Percentiles rank a stretch among this genome's conserved stretches.
Evolutionary conservation across 53 echinoderm and acorn worm species (phyloP).

Genomic region (Hippasteria phrygiana): DNA sequence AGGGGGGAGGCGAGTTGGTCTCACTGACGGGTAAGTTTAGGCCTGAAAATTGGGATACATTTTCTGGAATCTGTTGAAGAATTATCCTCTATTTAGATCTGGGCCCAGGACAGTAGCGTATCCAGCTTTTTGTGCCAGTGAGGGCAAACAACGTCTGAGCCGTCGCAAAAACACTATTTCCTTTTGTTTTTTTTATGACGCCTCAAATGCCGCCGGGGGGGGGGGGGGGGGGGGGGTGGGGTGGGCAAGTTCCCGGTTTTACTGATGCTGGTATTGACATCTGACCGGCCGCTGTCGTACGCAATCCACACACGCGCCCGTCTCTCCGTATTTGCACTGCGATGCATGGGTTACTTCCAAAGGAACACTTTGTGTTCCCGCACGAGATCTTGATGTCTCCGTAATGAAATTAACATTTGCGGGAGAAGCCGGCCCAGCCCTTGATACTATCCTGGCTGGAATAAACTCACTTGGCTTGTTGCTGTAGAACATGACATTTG

Average conservation of each 20-base stretch:
- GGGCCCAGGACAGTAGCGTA: too few species aligned
- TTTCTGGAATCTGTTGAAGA: too few species aligned
- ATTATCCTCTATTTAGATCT: too few species aligned
- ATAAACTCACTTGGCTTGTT: background rate
- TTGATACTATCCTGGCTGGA: background rate
- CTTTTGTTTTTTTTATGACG: too few species aligned
- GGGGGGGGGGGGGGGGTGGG: too few species aligned
- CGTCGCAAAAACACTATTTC: too few species aligned
- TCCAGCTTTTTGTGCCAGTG: too few species aligned
- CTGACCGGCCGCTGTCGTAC: background rate
- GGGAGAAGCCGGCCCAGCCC: background rate
- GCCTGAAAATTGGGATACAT: too few species aligned
- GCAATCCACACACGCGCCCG: background rate
- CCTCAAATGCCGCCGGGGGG: too few species aligned
- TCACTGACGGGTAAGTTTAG: too few species aligned
- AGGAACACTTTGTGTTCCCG: background rate
- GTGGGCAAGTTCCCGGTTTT: background rate
- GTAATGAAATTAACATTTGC: conserved; percentile 8
- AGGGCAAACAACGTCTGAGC: too few species aligned
- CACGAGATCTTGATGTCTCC: background rate
- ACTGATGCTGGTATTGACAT: background rate
- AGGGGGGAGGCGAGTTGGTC: too few species aligned
- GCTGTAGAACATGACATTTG: background rate
- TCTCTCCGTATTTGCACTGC: background rate
- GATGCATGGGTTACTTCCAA: background rate